Conservation (phyloP, 2,113 vertebrate genomes). For the Varanus salvator region DNA sequence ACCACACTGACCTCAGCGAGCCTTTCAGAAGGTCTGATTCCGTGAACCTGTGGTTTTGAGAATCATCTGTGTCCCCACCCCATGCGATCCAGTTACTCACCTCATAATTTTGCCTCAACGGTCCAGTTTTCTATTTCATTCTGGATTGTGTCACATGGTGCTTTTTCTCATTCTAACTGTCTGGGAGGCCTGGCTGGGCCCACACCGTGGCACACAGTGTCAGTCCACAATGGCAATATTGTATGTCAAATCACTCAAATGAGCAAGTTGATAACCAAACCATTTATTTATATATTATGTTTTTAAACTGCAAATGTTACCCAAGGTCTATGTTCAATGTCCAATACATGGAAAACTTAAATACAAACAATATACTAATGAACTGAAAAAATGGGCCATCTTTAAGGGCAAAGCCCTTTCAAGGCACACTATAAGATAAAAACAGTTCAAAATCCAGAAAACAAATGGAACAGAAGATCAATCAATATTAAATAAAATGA, state of each 20-base stretch:
- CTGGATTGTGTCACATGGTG: not conserved
- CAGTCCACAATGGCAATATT: not conserved
- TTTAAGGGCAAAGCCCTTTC: too few species aligned
- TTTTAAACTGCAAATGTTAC: too few species aligned
- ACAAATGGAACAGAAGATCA: too few species aligned
- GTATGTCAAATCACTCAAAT: not conserved
- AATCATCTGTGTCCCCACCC: not conserved
- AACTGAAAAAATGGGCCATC: too few species aligned
- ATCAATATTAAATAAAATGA: too few species aligned
- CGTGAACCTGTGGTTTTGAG: not conserved
- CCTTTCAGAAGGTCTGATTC: not conserved
- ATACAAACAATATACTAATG: too few species aligned
- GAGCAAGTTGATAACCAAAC: too few species aligned
- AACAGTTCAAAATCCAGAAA: too few species aligned
- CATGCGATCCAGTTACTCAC: not conserved
- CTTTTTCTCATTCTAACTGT: not conserved
- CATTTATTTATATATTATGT: not conserved
- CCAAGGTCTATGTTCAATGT: too few species aligned
- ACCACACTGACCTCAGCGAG: not conserved
- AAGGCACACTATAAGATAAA: too few species aligned
- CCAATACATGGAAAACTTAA: too few species aligned
- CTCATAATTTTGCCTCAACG: not conserved
- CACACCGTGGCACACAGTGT: not conserved
- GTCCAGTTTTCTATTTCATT: not conserved
- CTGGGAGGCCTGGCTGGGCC: not conserved